Conservation (phyloP, 2,888 invertebrate species). For the Unio pictorum region DNA sequence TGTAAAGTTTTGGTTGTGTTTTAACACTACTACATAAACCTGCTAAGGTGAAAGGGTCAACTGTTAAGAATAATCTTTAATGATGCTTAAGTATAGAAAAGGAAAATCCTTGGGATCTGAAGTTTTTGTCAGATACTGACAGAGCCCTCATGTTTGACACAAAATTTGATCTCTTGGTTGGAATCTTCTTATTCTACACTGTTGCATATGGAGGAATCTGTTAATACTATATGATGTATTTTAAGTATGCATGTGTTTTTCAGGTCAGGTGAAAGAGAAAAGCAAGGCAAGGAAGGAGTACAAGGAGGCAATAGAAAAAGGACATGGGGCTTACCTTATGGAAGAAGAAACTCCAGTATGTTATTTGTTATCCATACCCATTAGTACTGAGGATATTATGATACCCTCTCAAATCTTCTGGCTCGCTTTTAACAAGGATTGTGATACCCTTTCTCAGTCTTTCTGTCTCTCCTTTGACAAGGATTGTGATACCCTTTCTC, state of each 20-base stretch:
- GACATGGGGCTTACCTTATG: constrained; percentile 72
- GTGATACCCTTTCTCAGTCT: no score
- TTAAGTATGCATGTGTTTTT: constrained; percentile 1
- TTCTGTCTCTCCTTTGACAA: no score
- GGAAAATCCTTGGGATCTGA: no score
- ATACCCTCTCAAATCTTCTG: no score
- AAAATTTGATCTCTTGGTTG: neutral
- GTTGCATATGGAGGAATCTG: neutral
- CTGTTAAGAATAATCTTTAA: no score
- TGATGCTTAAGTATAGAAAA: no score
- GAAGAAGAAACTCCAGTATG: constrained; percentile 69
- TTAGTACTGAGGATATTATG: constrained; percentile 17
- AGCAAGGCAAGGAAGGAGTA: constrained; percentile 69
- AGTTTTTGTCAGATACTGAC: no score
- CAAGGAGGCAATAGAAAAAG: constrained; percentile 68
- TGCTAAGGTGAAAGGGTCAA: no score
- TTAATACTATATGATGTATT: neutral
- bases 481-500: no score
- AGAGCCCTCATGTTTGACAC: neutral
- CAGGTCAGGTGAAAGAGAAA: constrained; percentile 71
- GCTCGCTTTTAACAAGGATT: no score
- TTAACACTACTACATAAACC: no score
- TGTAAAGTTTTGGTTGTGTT: no score
- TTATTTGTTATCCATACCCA: constrained; percentile 3
- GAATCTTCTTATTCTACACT: neutral